Conservation (phyloP, 2,113 vertebrate species). For the Motacilla tschutschensis region DNA sequence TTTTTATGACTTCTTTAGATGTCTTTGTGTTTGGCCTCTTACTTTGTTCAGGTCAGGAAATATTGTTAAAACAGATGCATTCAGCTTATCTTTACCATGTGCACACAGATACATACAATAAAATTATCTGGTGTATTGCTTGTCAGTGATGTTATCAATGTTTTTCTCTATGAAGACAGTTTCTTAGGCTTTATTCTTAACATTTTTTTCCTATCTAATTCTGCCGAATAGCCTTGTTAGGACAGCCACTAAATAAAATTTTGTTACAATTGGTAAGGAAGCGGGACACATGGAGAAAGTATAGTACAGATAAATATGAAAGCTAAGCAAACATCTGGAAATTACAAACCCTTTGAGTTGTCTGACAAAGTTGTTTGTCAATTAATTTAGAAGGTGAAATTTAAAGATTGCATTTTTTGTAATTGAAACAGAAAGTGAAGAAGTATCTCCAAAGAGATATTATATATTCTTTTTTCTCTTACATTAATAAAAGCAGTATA, state of each 20-base stretch:
- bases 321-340: neutral
- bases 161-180: neutral
- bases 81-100: neutral
- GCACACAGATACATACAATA: neutral
- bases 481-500: neutral
- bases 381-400: neutral
- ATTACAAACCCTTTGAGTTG: neutral
- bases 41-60: neutral
- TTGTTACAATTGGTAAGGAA: neutral
- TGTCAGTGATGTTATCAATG: neutral
- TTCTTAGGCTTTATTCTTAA: neutral
- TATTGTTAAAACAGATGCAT: neutral
- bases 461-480: neutral
- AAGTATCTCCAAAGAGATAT: neutral
- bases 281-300: neutral
- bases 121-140: neutral
- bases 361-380: neutral
- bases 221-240: neutral
- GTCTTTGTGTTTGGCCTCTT: neutral
- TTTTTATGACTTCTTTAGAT: neutral
- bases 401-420: neutral
- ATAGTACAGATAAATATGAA: neutral
- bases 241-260: neutral
- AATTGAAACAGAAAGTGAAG: neutral
- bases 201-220: neutral